A percentile compares a stretch with the other conserved stretches of the same genome.
Conservation (phyloP, 2,888 invertebrate species). For the Pandemis cinnamomeana region DNA sequence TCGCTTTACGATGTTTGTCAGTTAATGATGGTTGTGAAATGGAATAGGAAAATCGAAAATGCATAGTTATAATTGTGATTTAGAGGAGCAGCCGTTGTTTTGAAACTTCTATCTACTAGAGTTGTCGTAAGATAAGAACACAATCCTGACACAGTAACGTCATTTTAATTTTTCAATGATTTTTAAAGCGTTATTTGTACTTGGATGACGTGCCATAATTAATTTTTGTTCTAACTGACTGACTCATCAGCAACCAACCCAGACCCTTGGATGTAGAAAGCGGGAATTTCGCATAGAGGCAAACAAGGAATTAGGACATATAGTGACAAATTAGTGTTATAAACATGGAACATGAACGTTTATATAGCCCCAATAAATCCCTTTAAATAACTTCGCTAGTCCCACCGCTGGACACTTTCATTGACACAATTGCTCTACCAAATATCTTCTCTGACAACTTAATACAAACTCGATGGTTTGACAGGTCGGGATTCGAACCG, state of each 20-base stretch:
- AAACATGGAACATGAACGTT: too few species aligned
- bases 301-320: too few species aligned
- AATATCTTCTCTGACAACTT: conserved; percentile 41
- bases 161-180: too few species aligned
- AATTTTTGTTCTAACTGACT: too few species aligned
- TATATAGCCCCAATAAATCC: background rate
- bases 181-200: too few species aligned
- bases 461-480: conserved; percentile 59
- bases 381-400: background rate
- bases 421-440: background rate
- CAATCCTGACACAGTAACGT: too few species aligned
- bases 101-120: background rate
- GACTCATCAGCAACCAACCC: too few species aligned
- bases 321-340: too few species aligned
- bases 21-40: conserved; percentile 50
- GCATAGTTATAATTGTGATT: conserved; percentile 14
- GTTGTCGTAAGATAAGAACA: too few species aligned
- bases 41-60: conserved; percentile 34
- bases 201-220: too few species aligned
- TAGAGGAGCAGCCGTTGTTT: background rate
- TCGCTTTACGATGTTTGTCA: conserved; percentile 81
- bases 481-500: conserved; percentile 60
- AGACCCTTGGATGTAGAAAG: too few species aligned
- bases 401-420: background rate
- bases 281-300: too few species aligned